Evolutionary conservation across 2,888 invertebrate species (phyloP).

Genomic region (Trachelus iudaicus): DNA sequence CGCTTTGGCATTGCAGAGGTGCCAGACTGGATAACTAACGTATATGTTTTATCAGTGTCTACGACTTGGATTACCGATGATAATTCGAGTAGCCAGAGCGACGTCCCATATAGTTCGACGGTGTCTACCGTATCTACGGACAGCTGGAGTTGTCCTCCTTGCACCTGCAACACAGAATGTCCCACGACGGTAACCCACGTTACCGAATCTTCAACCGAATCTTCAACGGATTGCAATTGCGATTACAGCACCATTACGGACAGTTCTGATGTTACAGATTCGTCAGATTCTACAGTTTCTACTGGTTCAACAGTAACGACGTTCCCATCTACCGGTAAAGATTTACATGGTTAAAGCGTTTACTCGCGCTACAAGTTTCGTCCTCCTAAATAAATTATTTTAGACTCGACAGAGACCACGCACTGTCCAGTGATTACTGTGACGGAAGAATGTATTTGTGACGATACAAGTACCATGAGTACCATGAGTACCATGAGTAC

Average conservation of each 20-base stretch:
- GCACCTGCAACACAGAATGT: background rate
- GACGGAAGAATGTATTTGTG: no score
- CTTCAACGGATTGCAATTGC: background rate
- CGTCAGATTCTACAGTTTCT: background rate
- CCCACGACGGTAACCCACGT: background rate
- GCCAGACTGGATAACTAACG: no score
- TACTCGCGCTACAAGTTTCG: background rate
- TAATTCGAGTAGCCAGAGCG: background rate
- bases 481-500: no score
- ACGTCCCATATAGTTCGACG: background rate
- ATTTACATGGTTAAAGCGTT: background rate
- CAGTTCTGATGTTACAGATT: background rate
- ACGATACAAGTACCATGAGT: no score
- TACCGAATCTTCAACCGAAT: background rate
- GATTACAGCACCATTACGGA: background rate
- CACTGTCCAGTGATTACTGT: no score
- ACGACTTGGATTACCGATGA: background rate
- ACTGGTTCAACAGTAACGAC: background rate
- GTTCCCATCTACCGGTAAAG: background rate
- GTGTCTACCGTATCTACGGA: background rate
- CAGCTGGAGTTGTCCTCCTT: background rate
- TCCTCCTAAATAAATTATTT: no score
- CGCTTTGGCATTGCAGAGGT: no score
- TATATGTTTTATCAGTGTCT: background rate
- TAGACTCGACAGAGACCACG: no score